Percentiles rank a stretch among this genome's conserved stretches.
These are phyloP conservation scores for Limnephilus auricula DNA, from an alignment of 2,888 invertebrate species.

Conservation along the genomic window DNA sequence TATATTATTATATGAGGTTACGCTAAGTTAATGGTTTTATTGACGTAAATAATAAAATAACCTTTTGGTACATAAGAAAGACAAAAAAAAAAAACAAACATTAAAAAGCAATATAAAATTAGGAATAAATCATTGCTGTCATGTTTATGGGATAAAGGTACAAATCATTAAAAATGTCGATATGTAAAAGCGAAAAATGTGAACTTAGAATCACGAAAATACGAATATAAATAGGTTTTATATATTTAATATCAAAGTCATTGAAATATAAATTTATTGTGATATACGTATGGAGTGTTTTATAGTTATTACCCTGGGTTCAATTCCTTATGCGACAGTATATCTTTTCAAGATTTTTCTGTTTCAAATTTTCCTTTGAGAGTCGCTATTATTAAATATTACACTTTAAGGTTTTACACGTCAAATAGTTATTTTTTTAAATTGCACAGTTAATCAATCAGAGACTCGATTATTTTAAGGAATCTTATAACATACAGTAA, in stretches of 20 bases:
- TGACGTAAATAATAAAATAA: not conserved
- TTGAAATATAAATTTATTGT: not conserved
- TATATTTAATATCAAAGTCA: not conserved
- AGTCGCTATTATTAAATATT: too few relatives aligned
- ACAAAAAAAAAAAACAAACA: not conserved
- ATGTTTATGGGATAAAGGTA: not conserved
- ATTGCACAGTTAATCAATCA: too few relatives aligned
- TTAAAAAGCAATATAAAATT: not conserved
- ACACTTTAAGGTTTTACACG: too few relatives aligned
- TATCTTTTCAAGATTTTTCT: too few relatives aligned
- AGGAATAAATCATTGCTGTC: not conserved
- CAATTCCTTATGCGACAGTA: too few relatives aligned
- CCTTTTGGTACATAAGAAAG: not conserved
- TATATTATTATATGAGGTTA: not conserved
- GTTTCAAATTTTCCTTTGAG: too few relatives aligned
- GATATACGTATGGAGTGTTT: too few relatives aligned
- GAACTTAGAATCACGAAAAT: not conserved
- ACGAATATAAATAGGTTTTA: not conserved
- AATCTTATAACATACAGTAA: not conserved
- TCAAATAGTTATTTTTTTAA: too few relatives aligned
- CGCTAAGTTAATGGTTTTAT: conserved; percentile 7
- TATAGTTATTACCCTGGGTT: too few relatives aligned
- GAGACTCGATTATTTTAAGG: too few relatives aligned
- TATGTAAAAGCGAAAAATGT: not conserved
- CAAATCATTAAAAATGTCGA: conserved; percentile 15